Evolutionary conservation across 1,140 invertebrate genomes (phyloP).

Genomic region (Brachionus koreanus): DNA sequence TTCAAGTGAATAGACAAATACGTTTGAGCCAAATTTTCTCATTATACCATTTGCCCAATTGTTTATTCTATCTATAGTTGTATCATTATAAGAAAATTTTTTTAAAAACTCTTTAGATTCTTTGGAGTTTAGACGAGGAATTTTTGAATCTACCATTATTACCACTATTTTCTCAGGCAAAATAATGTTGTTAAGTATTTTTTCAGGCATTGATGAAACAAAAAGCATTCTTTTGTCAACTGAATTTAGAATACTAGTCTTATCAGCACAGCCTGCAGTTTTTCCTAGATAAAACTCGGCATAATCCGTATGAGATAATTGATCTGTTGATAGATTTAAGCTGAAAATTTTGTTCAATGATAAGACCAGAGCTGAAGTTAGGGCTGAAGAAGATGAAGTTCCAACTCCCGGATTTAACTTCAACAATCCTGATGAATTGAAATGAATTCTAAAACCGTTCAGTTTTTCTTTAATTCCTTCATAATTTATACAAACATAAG

Average conservation of each 20-base stretch:
- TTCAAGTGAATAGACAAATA: not conserved
- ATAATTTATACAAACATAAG: not conserved
- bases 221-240: not conserved
- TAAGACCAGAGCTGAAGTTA: not conserved
- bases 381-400: not conserved
- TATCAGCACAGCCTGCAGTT: not conserved
- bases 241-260: not conserved
- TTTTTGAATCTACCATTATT: not conserved
- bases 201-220: conserved; percentile 1
- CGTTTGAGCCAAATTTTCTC: not conserved
- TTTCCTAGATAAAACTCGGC: conserved; percentile 1
- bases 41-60: not conserved
- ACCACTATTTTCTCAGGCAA: not conserved
- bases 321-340: not conserved
- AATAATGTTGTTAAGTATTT: not conserved
- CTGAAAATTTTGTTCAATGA: not conserved
- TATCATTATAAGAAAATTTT: not conserved
- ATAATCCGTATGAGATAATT: not conserved
- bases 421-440: not conserved
- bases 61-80: not conserved
- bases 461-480: not conserved
- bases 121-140: not conserved
- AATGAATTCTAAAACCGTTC: not conserved
- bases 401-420: not conserved
- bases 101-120: not conserved